Conservation (phyloP, 2,888 invertebrate species). For the Serripes groenlandicus region DNA sequence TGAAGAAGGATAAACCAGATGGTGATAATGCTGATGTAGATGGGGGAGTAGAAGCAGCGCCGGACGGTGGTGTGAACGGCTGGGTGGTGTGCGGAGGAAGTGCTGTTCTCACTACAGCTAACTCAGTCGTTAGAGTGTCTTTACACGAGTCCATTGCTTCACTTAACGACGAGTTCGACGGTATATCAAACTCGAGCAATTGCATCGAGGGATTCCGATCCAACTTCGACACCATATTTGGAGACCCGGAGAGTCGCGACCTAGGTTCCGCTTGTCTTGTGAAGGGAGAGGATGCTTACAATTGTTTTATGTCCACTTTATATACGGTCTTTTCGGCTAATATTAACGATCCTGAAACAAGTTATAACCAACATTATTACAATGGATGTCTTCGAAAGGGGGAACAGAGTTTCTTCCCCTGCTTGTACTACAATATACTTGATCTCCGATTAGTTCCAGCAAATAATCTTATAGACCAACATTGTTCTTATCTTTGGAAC, state of each 20-base stretch:
- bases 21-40: slow-evolving; percentile 1
- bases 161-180: neutral
- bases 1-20: neutral
- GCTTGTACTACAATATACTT: slow-evolving; percentile 5
- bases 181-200: neutral
- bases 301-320: neutral
- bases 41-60: slow-evolving; percentile 13
- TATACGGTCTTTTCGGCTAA: neutral
- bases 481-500: slow-evolving; percentile 9
- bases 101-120: slow-evolving; percentile 20
- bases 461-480: neutral
- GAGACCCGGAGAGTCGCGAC: neutral
- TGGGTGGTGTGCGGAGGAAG: slow-evolving; percentile 31
- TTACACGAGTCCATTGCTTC: slow-evolving; percentile 22
- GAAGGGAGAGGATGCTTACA: neutral
- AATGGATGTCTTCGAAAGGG: neutral
- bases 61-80: slow-evolving; percentile 25
- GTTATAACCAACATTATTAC: neutral
- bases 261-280: neutral
- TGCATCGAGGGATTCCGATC: neutral
- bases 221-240: slow-evolving; percentile 10
- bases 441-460: neutral
- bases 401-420: neutral
- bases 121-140: slow-evolving; percentile 16
- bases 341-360: neutral